Percentiles rank a stretch among this genome's conserved stretches.
These are phyloP conservation scores for Oncopeltus fasciatus DNA, from an alignment of 1,140 invertebrate species.

Conservation along the genomic window DNA sequence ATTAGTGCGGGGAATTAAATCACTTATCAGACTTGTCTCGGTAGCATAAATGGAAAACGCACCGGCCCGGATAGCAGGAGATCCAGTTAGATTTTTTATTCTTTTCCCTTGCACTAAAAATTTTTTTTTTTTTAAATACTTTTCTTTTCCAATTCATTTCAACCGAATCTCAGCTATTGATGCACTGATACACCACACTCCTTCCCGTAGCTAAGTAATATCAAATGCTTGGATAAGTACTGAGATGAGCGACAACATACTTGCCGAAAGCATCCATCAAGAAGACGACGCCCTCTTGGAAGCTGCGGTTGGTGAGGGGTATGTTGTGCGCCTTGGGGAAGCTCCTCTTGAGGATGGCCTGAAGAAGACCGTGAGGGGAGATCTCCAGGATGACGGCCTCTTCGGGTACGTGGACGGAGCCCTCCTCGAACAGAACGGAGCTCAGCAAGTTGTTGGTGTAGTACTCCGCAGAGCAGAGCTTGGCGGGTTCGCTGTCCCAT, in stretches of 20 bases:
- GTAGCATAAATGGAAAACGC: too few species aligned
- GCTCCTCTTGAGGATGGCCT: conserved; percentile 46
- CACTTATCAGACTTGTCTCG: too few species aligned
- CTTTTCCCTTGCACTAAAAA: too few species aligned
- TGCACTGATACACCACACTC: background rate
- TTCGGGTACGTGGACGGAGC: conserved; percentile 11
- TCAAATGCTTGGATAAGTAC: background rate
- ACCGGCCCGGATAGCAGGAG: too few species aligned
- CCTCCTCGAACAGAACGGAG: conserved; percentile 22
- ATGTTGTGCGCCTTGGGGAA: conserved; percentile 32
- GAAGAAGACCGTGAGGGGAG: conserved; percentile 74
- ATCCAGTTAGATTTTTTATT: too few species aligned
- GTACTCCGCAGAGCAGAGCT: conserved; percentile 41
- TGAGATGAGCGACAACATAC: conserved; percentile 28
- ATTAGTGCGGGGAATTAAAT: too few species aligned
- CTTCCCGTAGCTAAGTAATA: background rate
- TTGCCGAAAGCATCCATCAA: conserved; percentile 38
- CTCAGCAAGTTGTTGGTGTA: conserved; percentile 52
- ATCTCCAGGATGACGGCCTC: conserved; percentile 39
- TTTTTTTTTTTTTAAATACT: too few species aligned
- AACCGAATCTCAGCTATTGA: background rate
- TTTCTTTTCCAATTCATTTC: background rate
- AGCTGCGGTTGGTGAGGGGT: conserved; percentile 40
- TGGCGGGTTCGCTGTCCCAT: conserved; percentile 36
- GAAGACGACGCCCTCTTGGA: conserved; percentile 34